These are phyloP conservation scores for Hemichromis elongatus DNA, from an alignment of 2,113 vertebrate species.

Conservation along the genomic window DNA sequence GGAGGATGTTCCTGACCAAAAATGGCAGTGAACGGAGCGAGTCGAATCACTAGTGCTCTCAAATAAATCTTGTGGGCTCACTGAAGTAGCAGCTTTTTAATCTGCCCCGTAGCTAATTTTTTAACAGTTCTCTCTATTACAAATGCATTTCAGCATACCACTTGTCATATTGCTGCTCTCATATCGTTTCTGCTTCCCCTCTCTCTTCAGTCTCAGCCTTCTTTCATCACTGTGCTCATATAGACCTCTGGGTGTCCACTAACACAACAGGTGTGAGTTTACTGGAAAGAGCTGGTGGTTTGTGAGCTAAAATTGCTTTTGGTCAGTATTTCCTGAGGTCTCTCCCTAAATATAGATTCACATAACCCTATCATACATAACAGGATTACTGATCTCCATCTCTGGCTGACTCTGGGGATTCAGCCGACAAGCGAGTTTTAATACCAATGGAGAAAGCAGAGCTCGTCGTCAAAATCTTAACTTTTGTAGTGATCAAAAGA, in stretches of 20 bases:
- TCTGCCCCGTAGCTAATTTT: background rate
- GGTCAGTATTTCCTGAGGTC: conserved; percentile 30
- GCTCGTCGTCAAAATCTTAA: background rate
- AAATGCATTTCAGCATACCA: background rate
- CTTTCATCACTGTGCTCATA: conserved; percentile 45
- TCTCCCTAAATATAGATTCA: conserved; percentile 50
- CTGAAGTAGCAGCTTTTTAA: background rate
- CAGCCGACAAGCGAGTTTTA: background rate
- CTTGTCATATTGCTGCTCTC: background rate
- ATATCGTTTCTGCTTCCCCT: background rate
- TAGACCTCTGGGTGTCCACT: background rate
- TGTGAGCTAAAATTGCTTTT: conserved; percentile 36
- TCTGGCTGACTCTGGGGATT: background rate
- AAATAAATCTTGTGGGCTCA: background rate
- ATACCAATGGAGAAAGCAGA: background rate
- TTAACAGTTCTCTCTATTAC: background rate
- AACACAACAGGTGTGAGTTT: conserved; percentile 63
- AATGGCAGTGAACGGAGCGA: conserved; percentile 52
- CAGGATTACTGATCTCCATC: conserved; percentile 11
- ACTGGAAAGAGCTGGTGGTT: conserved; percentile 15
- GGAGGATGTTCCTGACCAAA: conserved; percentile 68
- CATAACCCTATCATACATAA: background rate
- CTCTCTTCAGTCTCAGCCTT: background rate
- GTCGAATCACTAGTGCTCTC: background rate
- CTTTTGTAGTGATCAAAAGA: background rate